Evolutionary conservation across 2,797 vertebrate genomes (phyloP), one percentile per base, ranked within the genome.

Genomic region (Danio tinwini): DNA sequence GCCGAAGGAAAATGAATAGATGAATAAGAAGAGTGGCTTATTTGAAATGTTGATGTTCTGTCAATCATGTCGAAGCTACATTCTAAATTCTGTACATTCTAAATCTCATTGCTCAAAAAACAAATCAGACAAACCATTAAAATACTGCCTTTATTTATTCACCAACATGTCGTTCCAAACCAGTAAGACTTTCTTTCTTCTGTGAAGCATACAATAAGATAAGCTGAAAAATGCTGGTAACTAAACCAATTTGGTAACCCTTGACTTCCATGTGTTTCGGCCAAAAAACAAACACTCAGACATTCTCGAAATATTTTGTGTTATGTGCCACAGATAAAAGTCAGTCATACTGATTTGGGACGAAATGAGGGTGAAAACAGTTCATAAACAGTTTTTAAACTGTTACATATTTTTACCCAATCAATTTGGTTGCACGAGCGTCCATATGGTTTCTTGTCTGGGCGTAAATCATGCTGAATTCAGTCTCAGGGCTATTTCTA

Each of bases 401-500:
- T 6, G 29, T 17, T 53, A 17, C 11, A 40, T 6, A 12, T 70
- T 53, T 70, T 39, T 1, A 10, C 37, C 4, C 6, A 13, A n/a
- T 55, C 37, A 16, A 52, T 16, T 29, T 42, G 8, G n/a, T 47
- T 75, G 10, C 59, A 64, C 42, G 29, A 29, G 29, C 3, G 29
- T 29, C 3, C 29, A 29, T 29, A 52, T 64, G 73, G 45, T 63
- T 63, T 49, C 12, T 29, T 11, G 14, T 4, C 17, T 52, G 49
- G 8, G 8, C n/a, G 37, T 4, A 58, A 64, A n/a, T 47, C 52
- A 61, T 64, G 16, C 53, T 17, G 0, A 16, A 65, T 49, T 21
- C 16, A 65, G 44, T 53, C 64, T 13, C 14, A 19, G 64, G 65
- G 45, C 29, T 29, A 16, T 67, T 67, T 72, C n/a, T 81, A 17